A percentile compares a stretch with the other conserved stretches of the same genome.
These are phyloP conservation scores for Anableps anableps DNA, from an alignment of 2,797 vertebrate genomes.

Conservation along the genomic window DNA sequence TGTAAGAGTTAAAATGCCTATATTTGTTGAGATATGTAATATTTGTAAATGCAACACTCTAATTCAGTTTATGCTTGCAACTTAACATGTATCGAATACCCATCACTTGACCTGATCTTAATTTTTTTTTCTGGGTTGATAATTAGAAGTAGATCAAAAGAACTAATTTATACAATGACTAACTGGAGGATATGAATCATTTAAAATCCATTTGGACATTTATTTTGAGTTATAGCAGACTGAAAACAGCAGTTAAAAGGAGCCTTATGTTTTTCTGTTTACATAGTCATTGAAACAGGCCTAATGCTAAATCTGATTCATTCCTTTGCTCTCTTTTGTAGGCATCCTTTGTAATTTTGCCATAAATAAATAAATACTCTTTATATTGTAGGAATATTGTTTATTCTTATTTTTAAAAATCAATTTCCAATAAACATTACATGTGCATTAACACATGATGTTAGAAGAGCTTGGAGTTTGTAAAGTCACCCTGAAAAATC, in stretches of 20 bases:
- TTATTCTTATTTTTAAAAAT: background rate
- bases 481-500: slow-evolving; percentile 27
- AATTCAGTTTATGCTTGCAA: too few species aligned
- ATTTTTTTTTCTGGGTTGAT: background rate
- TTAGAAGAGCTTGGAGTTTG: slow-evolving; percentile 23
- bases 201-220: background rate
- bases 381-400: background rate
- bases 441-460: background rate
- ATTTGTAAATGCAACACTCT: too few species aligned
- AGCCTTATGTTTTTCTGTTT: background rate
- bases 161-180: background rate
- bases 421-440: background rate
- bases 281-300: background rate
- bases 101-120: too few species aligned
- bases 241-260: background rate
- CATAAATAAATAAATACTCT: background rate
- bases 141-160: background rate
- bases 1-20: too few species aligned
- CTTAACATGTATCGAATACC: too few species aligned
- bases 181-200: background rate
- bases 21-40: too few species aligned
- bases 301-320: background rate
- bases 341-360: background rate
- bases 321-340: background rate
- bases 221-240: background rate